Base-by-base conservation (phyloP, 1,140 invertebrate species). In the Leucophenga varia region DNA sequence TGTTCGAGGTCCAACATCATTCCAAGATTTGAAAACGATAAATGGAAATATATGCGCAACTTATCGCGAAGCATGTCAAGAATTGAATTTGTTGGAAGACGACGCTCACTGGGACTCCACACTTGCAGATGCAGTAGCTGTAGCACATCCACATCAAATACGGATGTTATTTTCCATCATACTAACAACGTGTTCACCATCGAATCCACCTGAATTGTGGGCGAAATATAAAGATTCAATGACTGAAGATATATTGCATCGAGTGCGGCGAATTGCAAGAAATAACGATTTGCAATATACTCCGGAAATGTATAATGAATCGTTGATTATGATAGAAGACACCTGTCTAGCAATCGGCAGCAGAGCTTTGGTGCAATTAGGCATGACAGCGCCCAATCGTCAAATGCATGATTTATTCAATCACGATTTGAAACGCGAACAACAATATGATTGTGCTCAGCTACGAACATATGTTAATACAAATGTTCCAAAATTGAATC, bases 1-100 rank as follows among this genome's bases (percentile, higher is more conserved):
- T 58, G 72, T 81, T 21, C 64, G 57, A 46, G 78, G 78, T 3
- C 74, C 77, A 53, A 78, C 57, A 44, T 77, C 67, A 40, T 79
- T 80, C 51, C 10, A 67, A 55, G n/a, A 73, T 55, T 50, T 81
- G 41, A 54, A 57, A 74, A 79, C 6, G 12, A 8, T 77, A 17
- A 47, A 77, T 54, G 72, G 69, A 44, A 6, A 46, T n/a, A 22
- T 72, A 42, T 71, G 59, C 57, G 39, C 36, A 1, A 74, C 77
- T 21, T 78, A 64, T 43, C 54, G 57, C 52, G 61, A 67, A 35
- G 72, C 75, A 12, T 78, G 74, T 54, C 61, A 59, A 42, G 48
- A 45, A 21, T 43, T 73, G 31, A 37, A 55, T 37, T 51, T 77
- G 22, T 42, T 77, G 1, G 63, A 76, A 47, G 47, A 75, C 43